Conservation (phyloP, 92 coral and sea anemone species). For the Epizoanthus ramosus region DNA sequence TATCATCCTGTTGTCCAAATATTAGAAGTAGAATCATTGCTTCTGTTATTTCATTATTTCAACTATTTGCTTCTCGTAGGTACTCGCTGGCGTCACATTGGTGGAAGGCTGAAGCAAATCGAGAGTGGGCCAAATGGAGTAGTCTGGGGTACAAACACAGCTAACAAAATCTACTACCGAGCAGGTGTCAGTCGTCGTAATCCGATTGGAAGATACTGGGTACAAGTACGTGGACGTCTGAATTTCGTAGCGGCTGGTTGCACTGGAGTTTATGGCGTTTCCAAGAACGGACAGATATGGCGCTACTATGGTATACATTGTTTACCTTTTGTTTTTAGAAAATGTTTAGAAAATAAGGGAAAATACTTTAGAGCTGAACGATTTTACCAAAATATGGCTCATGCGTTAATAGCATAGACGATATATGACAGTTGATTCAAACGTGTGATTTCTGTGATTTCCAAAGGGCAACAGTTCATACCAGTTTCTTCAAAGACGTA, state of each 20-base stretch:
- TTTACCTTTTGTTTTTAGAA: no score
- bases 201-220: slow-evolving; percentile 30
- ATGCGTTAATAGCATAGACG: no score
- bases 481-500: no score
- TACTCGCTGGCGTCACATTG: slow-evolving; percentile 2
- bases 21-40: background rate
- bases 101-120: slow-evolving; percentile 41
- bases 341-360: no score
- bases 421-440: no score
- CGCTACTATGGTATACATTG: slow-evolving; percentile 25
- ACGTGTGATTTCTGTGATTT: no score
- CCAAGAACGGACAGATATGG: slow-evolving; percentile 16
- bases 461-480: no score
- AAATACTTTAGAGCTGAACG: no score
- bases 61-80: slow-evolving; percentile 6
- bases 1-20: no score
- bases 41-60: background rate
- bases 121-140: slow-evolving; percentile 44
- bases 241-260: slow-evolving; percentile 20
- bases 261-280: slow-evolving; percentile 9
- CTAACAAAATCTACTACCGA: slow-evolving; percentile 36
- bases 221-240: slow-evolving; percentile 13
- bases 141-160: slow-evolving; percentile 41
- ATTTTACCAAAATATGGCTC: no score
- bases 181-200: slow-evolving; percentile 26